These are phyloP conservation scores for Dendrophyllia cribrosa DNA, from an alignment of 64 coral and sea anemone species.

Conservation along the genomic window DNA sequence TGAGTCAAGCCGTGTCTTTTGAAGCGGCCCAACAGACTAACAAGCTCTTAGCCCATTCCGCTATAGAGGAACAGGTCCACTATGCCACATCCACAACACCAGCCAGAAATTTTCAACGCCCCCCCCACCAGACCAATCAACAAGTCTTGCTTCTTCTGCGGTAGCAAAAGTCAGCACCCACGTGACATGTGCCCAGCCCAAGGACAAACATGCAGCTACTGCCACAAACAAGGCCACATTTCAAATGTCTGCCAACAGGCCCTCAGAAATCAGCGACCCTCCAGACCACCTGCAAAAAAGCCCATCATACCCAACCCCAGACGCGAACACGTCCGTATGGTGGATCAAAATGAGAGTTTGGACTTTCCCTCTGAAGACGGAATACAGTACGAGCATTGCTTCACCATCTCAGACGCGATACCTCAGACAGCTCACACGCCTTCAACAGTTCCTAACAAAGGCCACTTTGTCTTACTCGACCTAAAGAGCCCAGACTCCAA, in stretches of 20 bases:
- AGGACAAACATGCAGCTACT: slow-evolving; percentile 28
- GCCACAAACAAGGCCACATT: slow-evolving; percentile 2
- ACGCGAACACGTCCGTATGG: slow-evolving; percentile 31
- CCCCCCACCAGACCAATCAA: slow-evolving; percentile 12
- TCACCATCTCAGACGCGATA: not conserved
- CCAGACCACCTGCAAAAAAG: slow-evolving; percentile 16
- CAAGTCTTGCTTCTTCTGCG: not conserved
- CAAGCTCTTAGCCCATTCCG: not conserved
- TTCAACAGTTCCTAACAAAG: slow-evolving; percentile 1
- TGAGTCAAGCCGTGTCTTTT: slow-evolving; percentile 58
- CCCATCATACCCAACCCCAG: not conserved
- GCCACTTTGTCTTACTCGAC: slow-evolving; percentile 20
- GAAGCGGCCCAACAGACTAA: slow-evolving; percentile 50
- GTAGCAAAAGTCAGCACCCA: not conserved
- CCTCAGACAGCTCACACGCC: not conserved
- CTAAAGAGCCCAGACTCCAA: not conserved
- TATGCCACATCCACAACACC: not conserved
- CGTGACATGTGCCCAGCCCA: not conserved
- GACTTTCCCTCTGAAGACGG: not conserved
- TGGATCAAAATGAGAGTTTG: not conserved
- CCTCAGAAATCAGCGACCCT: slow-evolving; percentile 12
- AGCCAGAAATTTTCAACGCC: slow-evolving; percentile 13
- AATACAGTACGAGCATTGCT: slow-evolving; percentile 25
- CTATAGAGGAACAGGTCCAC: not conserved
- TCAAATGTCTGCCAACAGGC: slow-evolving; percentile 66